Evolutionary conservation across 2,888 invertebrate species (phyloP).

Genomic region (Meganola albula): DNA sequence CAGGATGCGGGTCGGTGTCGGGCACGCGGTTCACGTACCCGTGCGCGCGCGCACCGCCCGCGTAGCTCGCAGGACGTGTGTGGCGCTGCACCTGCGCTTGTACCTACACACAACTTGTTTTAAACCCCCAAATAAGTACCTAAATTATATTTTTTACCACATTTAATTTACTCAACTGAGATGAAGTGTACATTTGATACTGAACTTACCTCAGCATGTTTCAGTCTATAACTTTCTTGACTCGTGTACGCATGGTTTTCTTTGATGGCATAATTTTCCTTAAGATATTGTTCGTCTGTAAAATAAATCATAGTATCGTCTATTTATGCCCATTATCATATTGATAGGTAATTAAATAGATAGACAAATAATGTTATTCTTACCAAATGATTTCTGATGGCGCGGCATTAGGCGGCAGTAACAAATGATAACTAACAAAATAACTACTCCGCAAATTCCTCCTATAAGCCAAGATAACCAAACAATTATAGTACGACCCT

Average conservation of each 20-base stretch:
- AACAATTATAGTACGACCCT: slow-evolving; percentile 74
- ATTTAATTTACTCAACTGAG: slow-evolving; percentile 52
- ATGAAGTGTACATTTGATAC: slow-evolving; percentile 45
- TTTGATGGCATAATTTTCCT: slow-evolving; percentile 62
- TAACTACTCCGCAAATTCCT: slow-evolving; percentile 80
- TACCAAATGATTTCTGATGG: slow-evolving; percentile 82
- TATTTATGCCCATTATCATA: too few relatives aligned
- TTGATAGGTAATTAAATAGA: neutral
- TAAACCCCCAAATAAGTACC: neutral
- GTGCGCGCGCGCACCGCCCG: slow-evolving; percentile 46
- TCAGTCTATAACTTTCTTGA: slow-evolving; percentile 59
- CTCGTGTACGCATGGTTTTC: slow-evolving; percentile 62
- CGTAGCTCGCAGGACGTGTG: slow-evolving; percentile 64
- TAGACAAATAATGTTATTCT: slow-evolving; percentile 27
- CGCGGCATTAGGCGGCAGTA: slow-evolving; percentile 84
- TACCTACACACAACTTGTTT: neutral
- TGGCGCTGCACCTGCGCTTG: slow-evolving; percentile 55
- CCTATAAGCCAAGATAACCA: slow-evolving; percentile 78
- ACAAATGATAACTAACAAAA: slow-evolving; percentile 81
- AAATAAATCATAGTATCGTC: slow-evolving; percentile 13
- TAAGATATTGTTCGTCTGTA: slow-evolving; percentile 68
- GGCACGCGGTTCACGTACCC: slow-evolving; percentile 43
- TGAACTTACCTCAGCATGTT: slow-evolving; percentile 57
- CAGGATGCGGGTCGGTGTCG: slow-evolving; percentile 29
- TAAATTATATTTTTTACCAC: neutral